Base-by-base conservation (phyloP, 2,888 invertebrate genomes). In the Zaprionus bogoriensis region DNA sequence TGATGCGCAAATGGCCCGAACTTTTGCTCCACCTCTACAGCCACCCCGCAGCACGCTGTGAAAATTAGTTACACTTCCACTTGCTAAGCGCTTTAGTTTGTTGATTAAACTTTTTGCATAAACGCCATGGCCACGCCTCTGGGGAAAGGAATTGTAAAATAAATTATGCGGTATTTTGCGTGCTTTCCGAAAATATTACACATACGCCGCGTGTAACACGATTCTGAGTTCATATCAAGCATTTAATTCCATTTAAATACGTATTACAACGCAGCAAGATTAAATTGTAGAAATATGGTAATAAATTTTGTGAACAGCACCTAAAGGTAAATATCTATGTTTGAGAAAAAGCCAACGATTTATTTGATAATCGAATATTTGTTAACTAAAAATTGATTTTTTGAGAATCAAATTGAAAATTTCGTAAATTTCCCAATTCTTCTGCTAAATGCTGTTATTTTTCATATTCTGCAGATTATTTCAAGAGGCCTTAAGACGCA, bases 11-110 rank as follows among this genome's bases (percentile, higher is more conserved):
- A 87, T 75, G 87, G 70, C 64, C 44, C 23, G 65, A 71, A 82
- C 87, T 66, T 82, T 82, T 77, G 59, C 53, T 46, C 55, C 51
- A 1, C 32, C 14, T n/a, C n/a, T n/a, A n/a, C n/a, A n/a, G n/a
- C 32, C 6, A 4, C 27, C 23, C 9, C 53, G 20, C 10, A 28
- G 14, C 28, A 6, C 20, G n/a, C 48, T 30, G 20, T 27, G 50
- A 67, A 77, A 87, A 80, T 87, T 82, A 81, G 78, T 82, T 82
- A 65, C 67, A 73, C 74, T 79, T 77, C 58, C 53, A 65, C 70
- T 75, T 81, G 84, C 73, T 73, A 82, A 82, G 82, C 82, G 82
- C 73, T 84, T 87, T 81, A 84, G 87, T 80, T 83, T 83, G 80
- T 80, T 77, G 74, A 77, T 77, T 84, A 63, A 81, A 81, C 81